phyloP scores from a whole-genome alignment of 2,113 vertebrate species.

The Sturnus vulgaris region DNA sequence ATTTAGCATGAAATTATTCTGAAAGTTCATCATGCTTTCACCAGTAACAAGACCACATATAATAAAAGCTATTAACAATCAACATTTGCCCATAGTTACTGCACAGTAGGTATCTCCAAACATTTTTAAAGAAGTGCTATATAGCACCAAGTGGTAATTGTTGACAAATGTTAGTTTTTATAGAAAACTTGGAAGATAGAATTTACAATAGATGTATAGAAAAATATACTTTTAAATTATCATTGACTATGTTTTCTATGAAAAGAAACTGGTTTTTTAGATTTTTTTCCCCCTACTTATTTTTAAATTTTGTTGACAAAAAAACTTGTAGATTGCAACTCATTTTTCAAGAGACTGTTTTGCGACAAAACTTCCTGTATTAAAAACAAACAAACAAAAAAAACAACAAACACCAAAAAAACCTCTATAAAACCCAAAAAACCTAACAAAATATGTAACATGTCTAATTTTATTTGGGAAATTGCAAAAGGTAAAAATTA shows the following conservation, averaged over 20 bases:
- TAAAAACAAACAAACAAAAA: too few species aligned
- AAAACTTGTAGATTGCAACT: background rate
- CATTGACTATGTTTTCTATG: background rate
- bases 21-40: background rate
- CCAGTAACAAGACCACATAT: background rate
- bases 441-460: background rate
- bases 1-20: background rate
- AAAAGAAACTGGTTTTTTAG: background rate
- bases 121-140: background rate
- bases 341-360: background rate
- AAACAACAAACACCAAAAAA: too few species aligned
- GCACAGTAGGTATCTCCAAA: slow-evolving; percentile 10
- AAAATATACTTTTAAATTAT: background rate
- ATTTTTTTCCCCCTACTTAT: background rate
- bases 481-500: background rate
- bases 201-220: background rate
- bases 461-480: background rate
- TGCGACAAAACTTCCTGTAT: rapidly evolving
- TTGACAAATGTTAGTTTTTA: slow-evolving; percentile 5
- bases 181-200: background rate
- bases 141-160: background rate
- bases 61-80: background rate
- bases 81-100: slow-evolving; percentile 9
- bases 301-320: background rate
- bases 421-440: background rate